phyloP scores from a whole-genome alignment of 2,888 invertebrate species.

The Tethea ocularis region DNA sequence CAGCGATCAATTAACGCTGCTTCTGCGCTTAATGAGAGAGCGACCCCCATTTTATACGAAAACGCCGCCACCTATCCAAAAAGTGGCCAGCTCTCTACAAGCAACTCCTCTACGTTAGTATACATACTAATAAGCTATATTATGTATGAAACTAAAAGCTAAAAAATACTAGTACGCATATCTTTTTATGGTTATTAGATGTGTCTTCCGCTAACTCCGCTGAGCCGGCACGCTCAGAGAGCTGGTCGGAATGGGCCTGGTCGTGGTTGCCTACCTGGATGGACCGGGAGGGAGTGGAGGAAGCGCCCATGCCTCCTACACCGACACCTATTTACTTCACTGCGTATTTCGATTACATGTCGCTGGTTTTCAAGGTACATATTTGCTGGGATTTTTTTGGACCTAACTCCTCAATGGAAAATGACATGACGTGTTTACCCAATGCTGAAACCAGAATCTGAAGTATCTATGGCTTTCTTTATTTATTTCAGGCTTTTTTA shows the following conservation, averaged over 20 bases:
- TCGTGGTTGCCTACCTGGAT: conserved; percentile 70
- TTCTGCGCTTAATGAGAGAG: conserved; percentile 59
- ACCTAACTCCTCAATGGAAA: neutral
- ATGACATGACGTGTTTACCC: too few species aligned
- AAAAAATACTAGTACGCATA: too few species aligned
- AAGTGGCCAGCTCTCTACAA: conserved; percentile 20
- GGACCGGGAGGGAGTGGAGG: conserved; percentile 52
- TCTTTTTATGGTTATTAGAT: conserved; percentile 24
- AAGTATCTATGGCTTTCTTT: too few species aligned
- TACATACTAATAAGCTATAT: neutral
- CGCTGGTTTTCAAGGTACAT: conserved; percentile 63
- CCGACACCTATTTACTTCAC: conserved; percentile 58
- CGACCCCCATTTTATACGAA: conserved; percentile 26
- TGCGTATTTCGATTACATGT: conserved; percentile 60
- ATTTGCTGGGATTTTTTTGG: neutral
- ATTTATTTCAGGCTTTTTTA: too few species aligned
- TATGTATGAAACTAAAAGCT: too few species aligned
- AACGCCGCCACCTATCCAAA: conserved; percentile 38
- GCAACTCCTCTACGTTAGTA: conserved; percentile 37
- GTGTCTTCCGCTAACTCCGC: conserved; percentile 36
- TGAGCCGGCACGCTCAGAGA: conserved; percentile 54
- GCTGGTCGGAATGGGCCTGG: conserved; percentile 79
- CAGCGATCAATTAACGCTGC: conserved; percentile 61
- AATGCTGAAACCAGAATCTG: too few species aligned
- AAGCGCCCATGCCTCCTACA: conserved; percentile 41